These are phyloP conservation scores for Eurois occulta DNA, from an alignment of 2,888 invertebrate genomes.

Conservation along the genomic window DNA sequence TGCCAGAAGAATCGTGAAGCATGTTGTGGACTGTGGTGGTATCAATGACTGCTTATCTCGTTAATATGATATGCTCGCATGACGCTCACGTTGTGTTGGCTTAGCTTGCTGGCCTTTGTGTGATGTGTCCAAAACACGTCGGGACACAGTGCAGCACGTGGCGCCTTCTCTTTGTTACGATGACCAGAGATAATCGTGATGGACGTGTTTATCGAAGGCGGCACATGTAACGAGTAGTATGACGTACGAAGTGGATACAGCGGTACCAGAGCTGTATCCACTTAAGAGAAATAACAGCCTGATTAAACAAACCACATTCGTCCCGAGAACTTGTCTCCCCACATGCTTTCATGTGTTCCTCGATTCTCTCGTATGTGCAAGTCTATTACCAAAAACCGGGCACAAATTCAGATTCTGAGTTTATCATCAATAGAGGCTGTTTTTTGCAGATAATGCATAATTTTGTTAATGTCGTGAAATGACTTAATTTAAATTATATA, in stretches of 20 bases:
- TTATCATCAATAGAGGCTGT: neutral
- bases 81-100: constrained; percentile 3
- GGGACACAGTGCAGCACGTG: constrained; percentile 1
- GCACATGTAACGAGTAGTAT: neutral
- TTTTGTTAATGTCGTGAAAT: neutral
- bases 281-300: neutral
- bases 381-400: neutral
- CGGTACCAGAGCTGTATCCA: too few relatives aligned
- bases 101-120: constrained; percentile 13
- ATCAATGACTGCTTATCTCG: constrained; percentile 47
- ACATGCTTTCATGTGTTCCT: neutral
- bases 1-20: constrained; percentile 34
- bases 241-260: neutral
- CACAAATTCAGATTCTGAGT: neutral
- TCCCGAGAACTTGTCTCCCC: neutral
- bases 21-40: constrained; percentile 19
- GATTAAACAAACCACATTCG: neutral
- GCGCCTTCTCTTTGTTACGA: constrained; percentile 12
- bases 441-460: neutral
- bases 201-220: neutral
- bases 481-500: neutral
- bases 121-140: neutral
- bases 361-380: neutral
- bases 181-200: constrained; percentile 23
- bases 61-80: constrained; percentile 28